These are phyloP conservation scores for Lordiphosa stackelbergi DNA, from an alignment of 1,140 invertebrate genomes.

Conservation along the genomic window DNA sequence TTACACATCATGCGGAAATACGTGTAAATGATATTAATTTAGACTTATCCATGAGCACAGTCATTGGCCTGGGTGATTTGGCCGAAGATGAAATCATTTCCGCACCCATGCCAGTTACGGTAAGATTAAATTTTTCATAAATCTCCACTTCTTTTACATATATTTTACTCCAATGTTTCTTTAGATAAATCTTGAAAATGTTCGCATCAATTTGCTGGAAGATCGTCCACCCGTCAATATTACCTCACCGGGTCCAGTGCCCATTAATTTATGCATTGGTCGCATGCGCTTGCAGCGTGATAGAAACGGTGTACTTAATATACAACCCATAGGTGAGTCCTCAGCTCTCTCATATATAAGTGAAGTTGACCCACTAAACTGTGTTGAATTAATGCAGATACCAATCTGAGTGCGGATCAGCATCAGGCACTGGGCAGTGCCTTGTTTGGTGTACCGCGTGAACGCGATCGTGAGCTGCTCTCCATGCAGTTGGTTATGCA, in stretches of 20 bases:
- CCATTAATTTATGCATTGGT: constrained; percentile 86
- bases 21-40: constrained; percentile 83
- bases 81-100: constrained; percentile 89
- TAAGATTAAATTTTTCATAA: constrained; percentile 67
- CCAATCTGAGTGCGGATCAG: constrained; percentile 42
- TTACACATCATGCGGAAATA: constrained; percentile 80
- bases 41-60: constrained; percentile 87
- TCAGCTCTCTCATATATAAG: neutral
- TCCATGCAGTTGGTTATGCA: constrained; percentile 78
- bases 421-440: constrained; percentile 37
- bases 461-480: constrained; percentile 78
- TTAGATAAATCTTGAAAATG: constrained; percentile 84
- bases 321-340: constrained; percentile 80
- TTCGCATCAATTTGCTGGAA: constrained; percentile 85
- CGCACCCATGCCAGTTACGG: constrained; percentile 87
- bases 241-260: constrained; percentile 88
- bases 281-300: constrained; percentile 84
- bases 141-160: constrained; percentile 6
- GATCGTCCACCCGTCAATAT: constrained; percentile 89
- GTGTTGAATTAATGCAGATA: constrained; percentile 29
- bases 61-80: constrained; percentile 87
- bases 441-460: constrained; percentile 57
- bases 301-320: constrained; percentile 83
- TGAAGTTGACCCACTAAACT: neutral
- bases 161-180: neutral